phyloP scores from a whole-genome alignment of 2,888 invertebrate genomes.

The Oligia fasciuncula region DNA sequence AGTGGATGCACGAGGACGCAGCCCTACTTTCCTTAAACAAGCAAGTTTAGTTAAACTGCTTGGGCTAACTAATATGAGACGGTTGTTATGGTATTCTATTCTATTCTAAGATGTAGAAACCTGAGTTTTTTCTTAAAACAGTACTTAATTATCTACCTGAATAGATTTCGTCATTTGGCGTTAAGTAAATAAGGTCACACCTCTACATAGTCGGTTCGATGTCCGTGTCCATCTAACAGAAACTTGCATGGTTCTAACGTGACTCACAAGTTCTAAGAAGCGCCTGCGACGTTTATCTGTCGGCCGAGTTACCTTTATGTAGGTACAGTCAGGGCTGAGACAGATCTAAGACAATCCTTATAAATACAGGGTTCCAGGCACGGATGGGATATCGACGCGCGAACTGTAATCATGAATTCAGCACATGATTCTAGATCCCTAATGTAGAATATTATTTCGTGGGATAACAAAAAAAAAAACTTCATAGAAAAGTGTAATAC shows the following conservation, averaged over 20 bases:
- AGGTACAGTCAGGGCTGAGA: slow-evolving; percentile 21
- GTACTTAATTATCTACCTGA: slow-evolving; percentile 42
- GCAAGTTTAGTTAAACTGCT: slow-evolving; percentile 28
- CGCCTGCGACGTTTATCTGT: slow-evolving; percentile 58
- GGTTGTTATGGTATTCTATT: slow-evolving; percentile 10
- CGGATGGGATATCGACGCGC: not conserved
- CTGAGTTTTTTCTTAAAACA: not conserved
- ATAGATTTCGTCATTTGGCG: slow-evolving; percentile 54
- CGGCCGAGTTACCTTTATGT: slow-evolving; percentile 48
- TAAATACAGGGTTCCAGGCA: not conserved
- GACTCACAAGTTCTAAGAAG: slow-evolving; percentile 72
- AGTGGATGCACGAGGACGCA: slow-evolving; percentile 34
- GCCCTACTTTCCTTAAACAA: slow-evolving; percentile 48
- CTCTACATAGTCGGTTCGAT: slow-evolving; percentile 69
- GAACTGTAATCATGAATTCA: not conserved
- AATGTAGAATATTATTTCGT: not conserved
- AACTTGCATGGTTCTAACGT: slow-evolving; percentile 70
- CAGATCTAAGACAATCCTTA: slow-evolving; percentile 18
- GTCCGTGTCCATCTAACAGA: slow-evolving; percentile 70
- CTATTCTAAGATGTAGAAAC: slow-evolving; percentile 14
- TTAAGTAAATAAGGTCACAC: slow-evolving; percentile 71
- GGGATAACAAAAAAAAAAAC: not conserved
- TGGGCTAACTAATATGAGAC: slow-evolving; percentile 18
- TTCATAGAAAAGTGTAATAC: not conserved
- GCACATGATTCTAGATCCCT: not conserved